Base-by-base conservation (phyloP, 1,140 invertebrate species). In the Ceratitis capitata region DNA sequence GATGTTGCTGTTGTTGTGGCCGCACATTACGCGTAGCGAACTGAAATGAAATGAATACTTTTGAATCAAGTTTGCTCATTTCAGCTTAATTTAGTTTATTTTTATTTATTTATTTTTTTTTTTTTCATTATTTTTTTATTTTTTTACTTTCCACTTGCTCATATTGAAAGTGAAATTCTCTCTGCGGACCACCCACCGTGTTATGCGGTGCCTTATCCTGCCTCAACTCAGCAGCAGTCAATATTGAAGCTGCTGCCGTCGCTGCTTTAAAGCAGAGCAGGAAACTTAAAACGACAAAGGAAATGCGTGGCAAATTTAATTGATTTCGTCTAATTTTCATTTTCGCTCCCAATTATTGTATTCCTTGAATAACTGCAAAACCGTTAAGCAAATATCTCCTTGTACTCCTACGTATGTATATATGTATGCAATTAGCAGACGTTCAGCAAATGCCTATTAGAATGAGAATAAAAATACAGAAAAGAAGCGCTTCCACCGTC, bases 261-360 rank as follows among this genome's bases (percentile, higher is more conserved):
- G 39, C 23, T 19, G 69, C 39, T 78, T 78, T 47, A 9, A 78
- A 78, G 32, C 3, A 78, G n/a, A 78, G n/a, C 42, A 78, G 69
- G 42, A 78, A 78, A 45, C 39, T 26, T 23, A 78, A 83, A 53
- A 53, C 53, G 47, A 4, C 47, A 56, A 49, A 35, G 6, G 23
- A 53, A 29, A 53, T 51, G 82, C 47, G 45, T 35, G 53, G 9
- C 12, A 29, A 83, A 53, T 83, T 83, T 53, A 83, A 83, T 83
- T 83, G 49, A 7, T 2, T 83, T n/a, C 42, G 26, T 53, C 26
- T 45, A 35, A 78, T 78, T 78, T 45, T 45, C 69, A 78, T 78
- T 78, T 45, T 78, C 19, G 16, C 69, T 32, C 45, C 39, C 39
- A 78, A 45, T 78, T 26, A 83, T 35, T 53, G 19, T 53, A 83